phyloP scores from a whole-genome alignment of 2,888 invertebrate species.

The Drosophila phalerata region DNA sequence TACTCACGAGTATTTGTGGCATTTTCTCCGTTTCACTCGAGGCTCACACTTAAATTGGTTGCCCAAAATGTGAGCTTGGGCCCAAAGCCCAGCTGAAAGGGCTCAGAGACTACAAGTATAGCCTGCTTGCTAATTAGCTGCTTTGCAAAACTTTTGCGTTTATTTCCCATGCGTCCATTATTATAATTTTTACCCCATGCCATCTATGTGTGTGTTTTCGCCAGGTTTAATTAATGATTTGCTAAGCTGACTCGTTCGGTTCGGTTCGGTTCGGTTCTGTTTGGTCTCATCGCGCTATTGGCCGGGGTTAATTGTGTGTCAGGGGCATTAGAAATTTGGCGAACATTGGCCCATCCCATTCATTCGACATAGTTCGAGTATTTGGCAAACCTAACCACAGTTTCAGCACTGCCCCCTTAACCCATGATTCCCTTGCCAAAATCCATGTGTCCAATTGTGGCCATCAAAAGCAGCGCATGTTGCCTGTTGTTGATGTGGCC shows the following conservation, averaged over 20 bases:
- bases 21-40: slow-evolving; percentile 39
- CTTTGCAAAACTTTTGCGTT: slow-evolving; percentile 54
- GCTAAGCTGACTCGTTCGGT: slow-evolving; percentile 56
- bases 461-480: slow-evolving; percentile 41
- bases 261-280: slow-evolving; percentile 16
- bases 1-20: slow-evolving; percentile 30
- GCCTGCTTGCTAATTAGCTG: slow-evolving; percentile 68
- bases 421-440: background rate
- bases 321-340: slow-evolving; percentile 59
- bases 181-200: slow-evolving; percentile 57
- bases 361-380: slow-evolving; percentile 7
- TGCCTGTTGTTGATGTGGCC: slow-evolving; percentile 51
- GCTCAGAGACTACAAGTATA: background rate
- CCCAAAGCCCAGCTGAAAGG: slow-evolving; percentile 21
- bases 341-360: slow-evolving; percentile 32
- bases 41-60: slow-evolving; percentile 34
- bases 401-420: slow-evolving; percentile 3
- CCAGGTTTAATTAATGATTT: slow-evolving; percentile 73
- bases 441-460: slow-evolving; percentile 40
- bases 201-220: slow-evolving; percentile 36
- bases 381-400: slow-evolving; percentile 18
- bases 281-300: slow-evolving; percentile 25
- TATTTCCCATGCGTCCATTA: slow-evolving; percentile 73
- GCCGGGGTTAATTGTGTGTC: slow-evolving; percentile 69
- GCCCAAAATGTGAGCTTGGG: slow-evolving; percentile 22